Base-by-base conservation (phyloP, 2,888 invertebrate genomes). In the Linnaemya tessellans region DNA sequence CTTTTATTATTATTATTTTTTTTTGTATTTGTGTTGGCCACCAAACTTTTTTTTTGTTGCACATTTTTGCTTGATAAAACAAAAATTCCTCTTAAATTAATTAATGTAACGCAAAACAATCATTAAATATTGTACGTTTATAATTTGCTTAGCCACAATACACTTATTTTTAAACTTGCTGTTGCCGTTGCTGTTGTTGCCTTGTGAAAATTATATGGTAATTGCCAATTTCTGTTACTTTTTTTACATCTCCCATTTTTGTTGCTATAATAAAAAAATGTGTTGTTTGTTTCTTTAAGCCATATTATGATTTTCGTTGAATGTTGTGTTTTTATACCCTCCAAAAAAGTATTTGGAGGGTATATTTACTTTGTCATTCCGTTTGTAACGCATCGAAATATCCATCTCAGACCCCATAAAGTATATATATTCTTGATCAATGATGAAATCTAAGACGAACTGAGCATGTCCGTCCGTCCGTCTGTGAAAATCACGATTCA, bases 131-230 rank as follows among this genome's bases (percentile, higher is more conserved):
- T 54, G 10, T 54, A 8, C 18, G 18, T 18, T 49, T 49, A n/a
- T 46, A 46, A 46, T 46, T n/a, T 46, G 5, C 20, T 51, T 20
- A 54, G 22, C 51, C 51, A 22, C 51, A 51, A 54, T 20, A 20
- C 20, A 22, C 51, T 18, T 51, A 51, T 30, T 30, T 43, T 41
- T 5, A n/a, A 56, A 13, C 18, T 13, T 49, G 41, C 41, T 41
- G 30, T 30, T 11, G 38, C 8, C 8, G 8, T 38, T 22, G 15
- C 49, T 62, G 20, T 8, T 20, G 1, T 41, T 64, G 41, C 5
- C 11, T 62, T 51, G 35, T 13, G n/a, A 51, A 41, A 64, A 74
- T 64, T 22, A 25, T 56, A 56, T 64, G 64, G 18, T 75, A 64
- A 54, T 64, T 64, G 54, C 54, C 64, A 54, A 64, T 62, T 30